These are phyloP conservation scores for Chouioia cunea DNA, from an alignment of 2,888 invertebrate species.

Conservation along the genomic window DNA sequence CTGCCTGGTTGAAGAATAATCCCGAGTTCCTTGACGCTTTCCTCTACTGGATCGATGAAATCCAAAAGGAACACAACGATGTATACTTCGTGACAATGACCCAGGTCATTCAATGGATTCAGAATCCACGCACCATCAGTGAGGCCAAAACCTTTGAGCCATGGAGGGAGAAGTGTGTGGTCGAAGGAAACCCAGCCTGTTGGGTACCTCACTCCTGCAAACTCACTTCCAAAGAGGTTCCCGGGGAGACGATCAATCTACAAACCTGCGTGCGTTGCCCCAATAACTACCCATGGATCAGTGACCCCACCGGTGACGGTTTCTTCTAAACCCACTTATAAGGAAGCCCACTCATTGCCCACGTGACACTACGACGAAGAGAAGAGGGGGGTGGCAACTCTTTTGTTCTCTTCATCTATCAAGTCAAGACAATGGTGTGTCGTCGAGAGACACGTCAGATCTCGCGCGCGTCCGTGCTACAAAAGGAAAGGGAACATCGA, in stretches of 20 bases:
- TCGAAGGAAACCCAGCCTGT: conserved; percentile 86
- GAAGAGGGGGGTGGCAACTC: conserved; percentile 14
- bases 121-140: conserved; percentile 86
- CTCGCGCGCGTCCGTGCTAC: conserved; percentile 16
- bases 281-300: conserved; percentile 94
- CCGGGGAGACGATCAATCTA: conserved; percentile 93
- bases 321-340: conserved; percentile 79
- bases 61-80: conserved; percentile 86
- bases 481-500: conserved; percentile 9
- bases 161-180: conserved; percentile 93
- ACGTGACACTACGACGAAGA: not conserved
- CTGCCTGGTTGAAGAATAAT: conserved; percentile 93
- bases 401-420: conserved; percentile 25
- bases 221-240: conserved; percentile 91
- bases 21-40: conserved; percentile 93
- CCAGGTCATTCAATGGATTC: conserved; percentile 96
- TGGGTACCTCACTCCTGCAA: conserved; percentile 94
- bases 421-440: conserved; percentile 43
- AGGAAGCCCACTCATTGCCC: conserved; percentile 9
- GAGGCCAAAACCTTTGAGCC: conserved; percentile 94
- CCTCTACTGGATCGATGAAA: conserved; percentile 93
- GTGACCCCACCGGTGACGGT: conserved; percentile 91
- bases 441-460: conserved; percentile 46
- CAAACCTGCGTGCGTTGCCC: conserved; percentile 95
- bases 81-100: conserved; percentile 96